Percentiles rank a stretch among this genome's conserved stretches.
Evolutionary conservation across 2,888 invertebrate genomes (phyloP).

Genomic region (Monopis laevigella): DNA sequence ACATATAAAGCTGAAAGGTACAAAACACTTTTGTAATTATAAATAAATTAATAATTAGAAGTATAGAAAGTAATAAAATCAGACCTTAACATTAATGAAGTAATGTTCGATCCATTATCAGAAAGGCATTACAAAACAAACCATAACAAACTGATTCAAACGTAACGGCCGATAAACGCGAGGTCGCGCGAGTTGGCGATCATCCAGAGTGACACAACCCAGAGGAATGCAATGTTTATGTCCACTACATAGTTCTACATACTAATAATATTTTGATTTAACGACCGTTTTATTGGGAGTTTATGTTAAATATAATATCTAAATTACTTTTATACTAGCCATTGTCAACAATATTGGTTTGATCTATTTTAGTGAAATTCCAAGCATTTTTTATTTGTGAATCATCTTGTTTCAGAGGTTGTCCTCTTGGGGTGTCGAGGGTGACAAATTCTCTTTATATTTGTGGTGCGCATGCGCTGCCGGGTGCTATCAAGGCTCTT

Average conservation of each 20-base stretch:
- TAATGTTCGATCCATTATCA: no score
- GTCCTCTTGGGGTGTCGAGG: constrained; percentile 72
- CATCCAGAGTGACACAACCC: constrained; percentile 53
- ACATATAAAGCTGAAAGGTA: no score
- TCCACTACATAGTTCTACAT: constrained; percentile 14
- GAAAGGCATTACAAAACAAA: constrained; percentile 6
- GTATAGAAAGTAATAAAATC: no score
- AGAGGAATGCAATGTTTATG: constrained; percentile 54
- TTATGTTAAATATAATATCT: no score
- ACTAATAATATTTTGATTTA: no score
- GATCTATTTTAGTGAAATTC: no score
- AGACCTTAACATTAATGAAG: no score
- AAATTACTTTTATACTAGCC: no score
- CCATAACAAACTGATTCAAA: constrained; percentile 7
- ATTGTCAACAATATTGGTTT: no score
- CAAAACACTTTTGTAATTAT: no score
- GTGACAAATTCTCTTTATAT: constrained; percentile 79
- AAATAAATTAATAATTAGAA: no score
- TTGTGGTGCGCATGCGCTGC: constrained; percentile 81
- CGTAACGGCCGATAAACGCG: not conserved
- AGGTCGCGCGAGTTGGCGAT: constrained; percentile 29
- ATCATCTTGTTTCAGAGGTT: constrained; percentile 34
- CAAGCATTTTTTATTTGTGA: not conserved
- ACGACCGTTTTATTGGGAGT: no score
- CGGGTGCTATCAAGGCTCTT: constrained; percentile 72